phyloP scores from a whole-genome alignment of 2,113 vertebrate species.

The Dipodomys merriami region DNA sequence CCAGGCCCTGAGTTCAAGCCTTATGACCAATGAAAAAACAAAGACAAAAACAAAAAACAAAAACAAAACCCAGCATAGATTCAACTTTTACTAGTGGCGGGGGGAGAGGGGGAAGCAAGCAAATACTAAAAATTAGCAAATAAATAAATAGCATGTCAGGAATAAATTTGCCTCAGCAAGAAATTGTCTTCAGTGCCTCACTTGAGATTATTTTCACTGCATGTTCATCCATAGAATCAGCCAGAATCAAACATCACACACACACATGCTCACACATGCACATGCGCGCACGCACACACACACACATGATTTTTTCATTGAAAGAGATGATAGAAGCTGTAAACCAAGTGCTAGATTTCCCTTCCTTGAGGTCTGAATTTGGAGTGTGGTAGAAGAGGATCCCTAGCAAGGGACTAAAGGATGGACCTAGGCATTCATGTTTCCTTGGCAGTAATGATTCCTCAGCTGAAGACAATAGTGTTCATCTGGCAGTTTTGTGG shows the following conservation, averaged over 20 bases:
- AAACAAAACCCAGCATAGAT: not conserved
- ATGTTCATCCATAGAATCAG: not conserved
- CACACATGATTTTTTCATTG: not conserved
- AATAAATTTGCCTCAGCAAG: not conserved
- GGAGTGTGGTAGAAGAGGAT: too few species aligned
- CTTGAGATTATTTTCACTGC: not conserved
- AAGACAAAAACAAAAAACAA: too few species aligned
- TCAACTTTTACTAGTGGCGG: not conserved
- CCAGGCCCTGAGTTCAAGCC: too few species aligned
- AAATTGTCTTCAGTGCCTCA: not conserved
- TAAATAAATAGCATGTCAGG: not conserved
- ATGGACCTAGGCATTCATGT: not conserved
- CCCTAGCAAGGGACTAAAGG: rapidly evolving
- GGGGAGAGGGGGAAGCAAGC: too few species aligned
- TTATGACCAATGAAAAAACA: too few species aligned
- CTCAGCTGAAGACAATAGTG: not conserved
- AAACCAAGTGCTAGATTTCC: not conserved
- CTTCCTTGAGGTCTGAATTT: not conserved
- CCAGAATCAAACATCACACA: not conserved
- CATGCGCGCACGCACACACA: not conserved
- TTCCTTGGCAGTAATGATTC: not conserved
- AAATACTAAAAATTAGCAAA: not conserved
- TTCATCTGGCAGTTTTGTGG: not conserved
- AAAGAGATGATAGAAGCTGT: not conserved
- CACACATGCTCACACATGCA: not conserved